These are phyloP conservation scores for Poeciliopsis occidentalis DNA, from an alignment of 2,113 vertebrate genomes.

Conservation along the genomic window DNA sequence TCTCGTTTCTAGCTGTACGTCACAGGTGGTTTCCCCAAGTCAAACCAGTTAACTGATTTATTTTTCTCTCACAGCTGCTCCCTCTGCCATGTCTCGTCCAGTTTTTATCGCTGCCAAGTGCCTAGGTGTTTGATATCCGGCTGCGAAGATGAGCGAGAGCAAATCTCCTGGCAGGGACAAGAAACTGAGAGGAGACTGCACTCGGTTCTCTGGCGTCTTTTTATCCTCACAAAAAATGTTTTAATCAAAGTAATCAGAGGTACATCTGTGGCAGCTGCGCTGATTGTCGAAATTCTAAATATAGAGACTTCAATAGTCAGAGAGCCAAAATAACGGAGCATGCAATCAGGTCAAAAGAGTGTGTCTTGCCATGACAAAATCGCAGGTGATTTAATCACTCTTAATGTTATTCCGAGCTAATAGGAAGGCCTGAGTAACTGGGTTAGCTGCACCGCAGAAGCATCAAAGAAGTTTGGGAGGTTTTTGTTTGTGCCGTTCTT, in stretches of 20 bases:
- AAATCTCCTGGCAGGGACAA: constrained; percentile 24
- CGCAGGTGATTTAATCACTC: background rate
- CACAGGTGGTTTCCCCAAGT: constrained; percentile 25
- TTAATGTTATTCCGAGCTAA: constrained; percentile 7
- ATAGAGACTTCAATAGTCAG: constrained; percentile 16
- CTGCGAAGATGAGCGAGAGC: constrained; percentile 20
- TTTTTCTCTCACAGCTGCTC: constrained; percentile 15
- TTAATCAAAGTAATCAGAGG: constrained; percentile 45
- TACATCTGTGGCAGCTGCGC: constrained; percentile 3
- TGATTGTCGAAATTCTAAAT: constrained; percentile 37
- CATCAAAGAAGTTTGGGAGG: constrained; percentile 1
- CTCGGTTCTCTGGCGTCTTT: constrained; percentile 1
- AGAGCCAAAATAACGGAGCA: constrained; percentile 26
- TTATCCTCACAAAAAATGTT: constrained; percentile 26
- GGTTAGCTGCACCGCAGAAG: constrained; percentile 10
- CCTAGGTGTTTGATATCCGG: constrained; percentile 28
- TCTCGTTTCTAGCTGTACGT: background rate
- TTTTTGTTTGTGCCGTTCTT: background rate
- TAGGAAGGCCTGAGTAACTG: constrained; percentile 5
- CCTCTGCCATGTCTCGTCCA: constrained; percentile 14
- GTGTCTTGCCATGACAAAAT: constrained; percentile 3
- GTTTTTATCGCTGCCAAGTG: background rate
- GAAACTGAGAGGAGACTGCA: constrained; percentile 24
- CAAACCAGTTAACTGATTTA: constrained; percentile 7
- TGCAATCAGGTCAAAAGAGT: constrained; percentile 8